Conservation (phyloP, 2,888 invertebrate species). For the Amorpha juglandis region DNA sequence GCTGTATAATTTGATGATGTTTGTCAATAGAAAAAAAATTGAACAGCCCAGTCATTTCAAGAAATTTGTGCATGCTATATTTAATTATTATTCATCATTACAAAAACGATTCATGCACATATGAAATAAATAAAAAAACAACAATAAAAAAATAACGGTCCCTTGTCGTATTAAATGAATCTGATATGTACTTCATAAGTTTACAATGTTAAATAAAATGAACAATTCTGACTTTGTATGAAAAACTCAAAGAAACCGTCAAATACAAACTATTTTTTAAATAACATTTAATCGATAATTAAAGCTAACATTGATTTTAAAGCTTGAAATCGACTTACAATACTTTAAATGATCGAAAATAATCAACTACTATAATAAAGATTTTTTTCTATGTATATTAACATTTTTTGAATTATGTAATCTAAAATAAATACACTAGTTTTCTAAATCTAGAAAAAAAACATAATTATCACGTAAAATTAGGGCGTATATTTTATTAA, state of each 20-base stretch:
- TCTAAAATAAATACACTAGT: constrained; percentile 11
- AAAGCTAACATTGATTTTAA: constrained; percentile 84
- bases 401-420: background rate
- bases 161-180: constrained; percentile 38
- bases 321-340: constrained; percentile 78
- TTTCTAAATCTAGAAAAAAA: background rate
- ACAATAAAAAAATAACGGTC: constrained; percentile 23
- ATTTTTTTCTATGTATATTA: constrained; percentile 26
- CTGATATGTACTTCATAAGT: constrained; percentile 47
- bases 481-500: background rate
- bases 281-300: constrained; percentile 73
- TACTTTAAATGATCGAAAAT: constrained; percentile 39
- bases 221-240: background rate
- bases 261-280: constrained; percentile 38
- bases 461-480: background rate
- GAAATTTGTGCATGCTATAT: background rate
- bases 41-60: background rate
- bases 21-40: background rate
- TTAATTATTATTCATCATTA: background rate
- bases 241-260: constrained; percentile 15
- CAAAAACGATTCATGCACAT: background rate
- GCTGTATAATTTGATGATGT: background rate
- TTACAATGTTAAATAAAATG: background rate
- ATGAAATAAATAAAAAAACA: constrained; percentile 14
- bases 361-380: constrained; percentile 32